Evolutionary conservation across 2,888 invertebrate genomes (phyloP).

Genomic region (Entomobrya proxima): DNA sequence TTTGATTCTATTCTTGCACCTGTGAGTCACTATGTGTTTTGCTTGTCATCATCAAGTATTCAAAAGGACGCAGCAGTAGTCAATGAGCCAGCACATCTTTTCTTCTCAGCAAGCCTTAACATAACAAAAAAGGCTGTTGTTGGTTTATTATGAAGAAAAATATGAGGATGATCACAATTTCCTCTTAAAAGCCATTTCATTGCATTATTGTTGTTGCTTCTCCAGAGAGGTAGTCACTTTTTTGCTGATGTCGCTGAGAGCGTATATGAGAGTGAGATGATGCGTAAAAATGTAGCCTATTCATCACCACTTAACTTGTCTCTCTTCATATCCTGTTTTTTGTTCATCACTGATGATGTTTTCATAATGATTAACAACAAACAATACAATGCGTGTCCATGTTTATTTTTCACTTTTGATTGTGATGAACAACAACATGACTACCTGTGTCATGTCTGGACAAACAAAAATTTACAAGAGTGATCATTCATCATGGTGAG

Average conservation of each 20-base stretch:
- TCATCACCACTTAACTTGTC: constrained; percentile 40
- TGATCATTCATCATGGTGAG: too few relatives aligned
- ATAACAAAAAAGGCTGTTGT: constrained; percentile 25
- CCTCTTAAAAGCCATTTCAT: not conserved
- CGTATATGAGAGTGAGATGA: too few relatives aligned
- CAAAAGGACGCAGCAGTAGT: not conserved
- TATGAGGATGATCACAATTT: not conserved
- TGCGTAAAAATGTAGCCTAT: constrained; percentile 46
- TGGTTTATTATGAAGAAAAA: constrained; percentile 12
- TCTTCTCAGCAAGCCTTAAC: not conserved
- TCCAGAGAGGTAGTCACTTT: not conserved
- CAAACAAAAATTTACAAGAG: too few relatives aligned
- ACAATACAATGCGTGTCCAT: constrained; percentile 31
- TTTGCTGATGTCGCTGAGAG: not conserved
- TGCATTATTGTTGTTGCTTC: constrained; percentile 22
- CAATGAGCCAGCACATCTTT: constrained; percentile 18
- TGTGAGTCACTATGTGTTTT: constrained; percentile 23
- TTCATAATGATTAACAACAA: constrained; percentile 8
- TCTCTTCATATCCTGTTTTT: not conserved
- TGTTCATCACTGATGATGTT: constrained; percentile 2
- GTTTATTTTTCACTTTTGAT: not conserved
- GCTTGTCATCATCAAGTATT: not conserved
- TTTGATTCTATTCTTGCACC: constrained; percentile 53
- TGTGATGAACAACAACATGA: not conserved
- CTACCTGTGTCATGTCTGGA: too few relatives aligned